Percentiles rank a stretch among this genome's conserved stretches.
These are phyloP conservation scores for Neoaliturus tenellus DNA, from an alignment of 2,888 invertebrate species.

Conservation along the genomic window DNA sequence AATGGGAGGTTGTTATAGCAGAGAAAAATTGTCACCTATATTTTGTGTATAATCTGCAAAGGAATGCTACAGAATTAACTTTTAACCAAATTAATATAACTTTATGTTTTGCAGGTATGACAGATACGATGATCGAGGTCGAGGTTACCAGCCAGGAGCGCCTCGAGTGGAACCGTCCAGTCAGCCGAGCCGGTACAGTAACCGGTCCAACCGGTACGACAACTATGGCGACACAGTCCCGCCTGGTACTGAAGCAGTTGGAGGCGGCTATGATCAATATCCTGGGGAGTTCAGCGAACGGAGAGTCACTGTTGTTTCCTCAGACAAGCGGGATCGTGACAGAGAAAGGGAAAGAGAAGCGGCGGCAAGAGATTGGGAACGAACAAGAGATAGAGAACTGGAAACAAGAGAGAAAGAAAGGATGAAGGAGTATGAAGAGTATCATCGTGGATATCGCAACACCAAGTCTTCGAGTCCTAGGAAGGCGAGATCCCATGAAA, in stretches of 20 bases:
- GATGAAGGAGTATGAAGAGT: slow-evolving; percentile 62
- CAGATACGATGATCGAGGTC: slow-evolving; percentile 35
- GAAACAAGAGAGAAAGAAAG: slow-evolving; percentile 66
- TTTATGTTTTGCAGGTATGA: slow-evolving; percentile 25
- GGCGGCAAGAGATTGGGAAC: slow-evolving; percentile 65
- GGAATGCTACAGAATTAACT: too few species aligned
- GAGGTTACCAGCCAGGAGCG: neutral
- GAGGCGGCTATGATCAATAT: slow-evolving; percentile 37
- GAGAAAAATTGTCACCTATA: too few species aligned
- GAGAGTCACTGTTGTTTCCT: neutral
- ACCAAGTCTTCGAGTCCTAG: slow-evolving; percentile 53
- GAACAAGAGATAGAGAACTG: slow-evolving; percentile 65
- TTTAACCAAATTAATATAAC: too few species aligned
- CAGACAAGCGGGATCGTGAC: slow-evolving; percentile 26
- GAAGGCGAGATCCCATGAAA: slow-evolving; percentile 47
- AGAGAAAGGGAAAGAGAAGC: slow-evolving; percentile 59
- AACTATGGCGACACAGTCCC: slow-evolving; percentile 46
- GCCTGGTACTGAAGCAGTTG: slow-evolving; percentile 42
- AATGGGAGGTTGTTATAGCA: too few species aligned
- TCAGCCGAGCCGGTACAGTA: slow-evolving; percentile 40
- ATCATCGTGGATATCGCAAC: slow-evolving; percentile 40
- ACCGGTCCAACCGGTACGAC: slow-evolving; percentile 38
- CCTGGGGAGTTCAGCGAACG: slow-evolving; percentile 8
- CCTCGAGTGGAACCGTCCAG: neutral
- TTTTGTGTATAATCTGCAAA: too few species aligned